Conservation (phyloP, 1,140 invertebrate genomes). For the Caenorhabditis brenneri region DNA sequence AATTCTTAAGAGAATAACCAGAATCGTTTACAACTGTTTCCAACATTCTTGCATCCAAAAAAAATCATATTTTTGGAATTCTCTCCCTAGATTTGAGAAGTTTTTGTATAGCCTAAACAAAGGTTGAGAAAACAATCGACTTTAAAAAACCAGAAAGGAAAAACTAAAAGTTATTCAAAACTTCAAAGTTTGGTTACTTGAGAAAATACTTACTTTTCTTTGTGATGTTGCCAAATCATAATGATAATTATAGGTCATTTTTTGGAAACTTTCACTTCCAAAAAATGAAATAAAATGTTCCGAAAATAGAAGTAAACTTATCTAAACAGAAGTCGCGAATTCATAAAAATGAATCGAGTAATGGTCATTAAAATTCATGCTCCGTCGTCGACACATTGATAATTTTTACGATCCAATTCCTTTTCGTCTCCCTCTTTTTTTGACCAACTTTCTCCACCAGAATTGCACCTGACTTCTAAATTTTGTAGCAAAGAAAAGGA, state of each 20-base stretch:
- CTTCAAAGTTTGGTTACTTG: neutral
- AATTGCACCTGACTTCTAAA: neutral
- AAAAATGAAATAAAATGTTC: neutral
- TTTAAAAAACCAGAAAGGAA: no score
- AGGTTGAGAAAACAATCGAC: no score
- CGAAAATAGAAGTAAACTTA: conserved; percentile 5
- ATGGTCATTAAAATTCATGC: conserved; percentile 41
- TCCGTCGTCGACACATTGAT: conserved; percentile 24
- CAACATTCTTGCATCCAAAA: no score
- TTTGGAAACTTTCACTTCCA: neutral
- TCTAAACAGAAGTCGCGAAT: conserved; percentile 22
- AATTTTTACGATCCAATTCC: conserved; percentile 34
- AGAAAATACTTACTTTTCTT: conserved; percentile 1
- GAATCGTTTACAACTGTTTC: no score
- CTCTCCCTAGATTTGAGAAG: no score
- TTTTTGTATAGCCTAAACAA: no score
- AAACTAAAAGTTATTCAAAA: no score
- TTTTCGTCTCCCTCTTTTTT: conserved; percentile 9
- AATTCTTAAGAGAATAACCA: no score
- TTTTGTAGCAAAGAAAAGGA: neutral
- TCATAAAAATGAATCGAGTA: conserved; percentile 31
- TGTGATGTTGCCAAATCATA: conserved; percentile 45
- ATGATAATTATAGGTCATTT: conserved; percentile 46
- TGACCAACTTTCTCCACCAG: conserved; percentile 37
- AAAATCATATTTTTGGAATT: no score